phyloP scores from a whole-genome alignment of 2,888 invertebrate species.

The Melikaiella ostensackeni region DNA sequence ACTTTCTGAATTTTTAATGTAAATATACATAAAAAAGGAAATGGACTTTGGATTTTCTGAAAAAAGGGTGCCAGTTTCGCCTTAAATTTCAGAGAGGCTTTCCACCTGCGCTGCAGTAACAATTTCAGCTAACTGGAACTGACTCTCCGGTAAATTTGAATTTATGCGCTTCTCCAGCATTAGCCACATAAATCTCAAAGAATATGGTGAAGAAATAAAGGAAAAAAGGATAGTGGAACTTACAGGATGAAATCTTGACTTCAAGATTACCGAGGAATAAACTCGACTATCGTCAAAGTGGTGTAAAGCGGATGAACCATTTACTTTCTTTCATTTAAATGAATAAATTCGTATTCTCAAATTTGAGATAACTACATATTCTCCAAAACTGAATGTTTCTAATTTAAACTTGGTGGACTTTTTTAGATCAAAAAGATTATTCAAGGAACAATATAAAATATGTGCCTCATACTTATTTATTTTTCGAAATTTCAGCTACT shows the following conservation, averaged over 20 bases:
- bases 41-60: neutral
- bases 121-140: slow-evolving; percentile 21
- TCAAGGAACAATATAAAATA: too few species aligned
- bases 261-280: slow-evolving; percentile 7
- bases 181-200: slow-evolving; percentile 11
- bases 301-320: too few species aligned
- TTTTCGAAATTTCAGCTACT: too few species aligned
- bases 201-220: neutral
- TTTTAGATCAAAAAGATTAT: too few species aligned
- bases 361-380: too few species aligned
- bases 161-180: slow-evolving; percentile 5
- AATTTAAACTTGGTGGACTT: too few species aligned
- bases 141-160: slow-evolving; percentile 21
- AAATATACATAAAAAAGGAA: neutral
- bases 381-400: too few species aligned
- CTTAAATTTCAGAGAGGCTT: slow-evolving; percentile 10
- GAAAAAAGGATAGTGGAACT: neutral
- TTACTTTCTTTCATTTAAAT: too few species aligned
- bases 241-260: slow-evolving; percentile 21
- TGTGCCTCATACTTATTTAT: too few species aligned
- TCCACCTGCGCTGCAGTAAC: slow-evolving; percentile 9
- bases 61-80: neutral
- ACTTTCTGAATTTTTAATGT: neutral
- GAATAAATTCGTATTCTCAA: too few species aligned
- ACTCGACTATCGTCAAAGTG: neutral